A percentile compares a stretch with the other conserved stretches of the same genome.
Evolutionary conservation across 2,888 invertebrate genomes (phyloP).

Genomic region (Tenthredo distinguenda): DNA sequence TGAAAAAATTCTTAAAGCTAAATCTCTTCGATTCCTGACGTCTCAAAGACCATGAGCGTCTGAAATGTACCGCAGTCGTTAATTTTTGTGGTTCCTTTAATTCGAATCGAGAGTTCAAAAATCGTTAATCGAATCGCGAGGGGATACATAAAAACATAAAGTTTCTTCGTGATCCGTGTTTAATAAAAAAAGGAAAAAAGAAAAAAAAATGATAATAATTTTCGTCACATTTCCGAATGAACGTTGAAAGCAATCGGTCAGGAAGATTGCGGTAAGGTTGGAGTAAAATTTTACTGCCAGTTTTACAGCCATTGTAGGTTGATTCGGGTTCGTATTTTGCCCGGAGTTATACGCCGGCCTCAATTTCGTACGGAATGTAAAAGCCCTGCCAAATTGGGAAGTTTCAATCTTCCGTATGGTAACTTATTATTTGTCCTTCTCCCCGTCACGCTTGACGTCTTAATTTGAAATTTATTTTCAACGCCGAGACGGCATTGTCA

Average conservation of each 20-base stretch:
- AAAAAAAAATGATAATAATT: not conserved
- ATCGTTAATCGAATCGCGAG: not conserved
- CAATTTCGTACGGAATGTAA: constrained; percentile 13
- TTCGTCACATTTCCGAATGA: not conserved
- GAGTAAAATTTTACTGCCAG: constrained; percentile 36
- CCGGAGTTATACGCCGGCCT: constrained; percentile 27
- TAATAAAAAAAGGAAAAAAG: not conserved
- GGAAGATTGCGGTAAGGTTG: constrained; percentile 1
- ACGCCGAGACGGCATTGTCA: not conserved
- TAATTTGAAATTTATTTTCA: constrained; percentile 1
- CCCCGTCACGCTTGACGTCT: not conserved
- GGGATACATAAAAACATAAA: not conserved
- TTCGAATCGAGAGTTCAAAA: not conserved
- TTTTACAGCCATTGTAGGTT: constrained; percentile 35
- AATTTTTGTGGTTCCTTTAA: not conserved
- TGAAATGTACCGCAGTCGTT: not conserved
- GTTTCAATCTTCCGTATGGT: constrained; percentile 17
- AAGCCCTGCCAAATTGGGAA: constrained; percentile 15
- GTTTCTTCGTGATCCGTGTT: not conserved
- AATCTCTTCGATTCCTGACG: not conserved
- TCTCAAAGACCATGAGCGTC: not conserved
- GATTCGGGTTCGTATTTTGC: constrained; percentile 33
- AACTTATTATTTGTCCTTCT: not conserved
- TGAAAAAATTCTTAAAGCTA: no score
- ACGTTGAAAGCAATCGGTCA: constrained; percentile 28